Evolutionary conservation across 2,888 invertebrate genomes (phyloP), one percentile per base, ranked within the genome.

Genomic region (Scaptomyza parva): DNA sequence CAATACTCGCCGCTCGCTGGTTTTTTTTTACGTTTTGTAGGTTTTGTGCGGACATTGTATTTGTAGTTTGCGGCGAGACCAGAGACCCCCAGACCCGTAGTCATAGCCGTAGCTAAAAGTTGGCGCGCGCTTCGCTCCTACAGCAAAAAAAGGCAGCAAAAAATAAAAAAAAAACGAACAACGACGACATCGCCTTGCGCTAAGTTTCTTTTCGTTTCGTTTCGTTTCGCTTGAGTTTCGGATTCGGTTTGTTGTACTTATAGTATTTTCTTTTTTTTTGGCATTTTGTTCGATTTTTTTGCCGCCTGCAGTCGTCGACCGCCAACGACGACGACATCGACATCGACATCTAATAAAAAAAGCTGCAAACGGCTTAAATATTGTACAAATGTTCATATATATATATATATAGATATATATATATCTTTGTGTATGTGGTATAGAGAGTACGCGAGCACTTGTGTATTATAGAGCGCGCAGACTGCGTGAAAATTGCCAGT

Each of bases 211-310:
- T 76, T 76, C 61, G 57, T 57, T 61, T 69, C 70, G 67, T 43
- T 61, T 72, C 70, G 67, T 43, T 61, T 73, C 60, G 72, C 64
- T 54, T 77, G 60, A 61, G 72, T 75, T 84, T 80, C 78, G 78
- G 53, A 65, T 75, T 78, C 79, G 74, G 72, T 67, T 78, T 76
- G 63, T 78, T 80, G 77, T 76, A 70, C 70, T 70, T 75, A 70
- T 47, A 61, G 54, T 65, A 73, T 51, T 73, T 44, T 62, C 12
- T 54, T 78, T 70, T 68, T 85, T 82, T 83, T 83, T 76, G 77
- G 84, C 81, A 86, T 83, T 83, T 86, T 84, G 84, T 86, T 83
- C 82, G 82, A 83, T 83, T 86, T 82, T 81, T 80, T 51, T 63
- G 81, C 55, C 41, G 69, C 69, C 58, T 70, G 75, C 75, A 75